Percentiles rank a stretch among this genome's conserved stretches.
These are phyloP conservation scores for Takifugu bimaculatus DNA, from an alignment of 2,113 vertebrate genomes.

Conservation along the genomic window DNA sequence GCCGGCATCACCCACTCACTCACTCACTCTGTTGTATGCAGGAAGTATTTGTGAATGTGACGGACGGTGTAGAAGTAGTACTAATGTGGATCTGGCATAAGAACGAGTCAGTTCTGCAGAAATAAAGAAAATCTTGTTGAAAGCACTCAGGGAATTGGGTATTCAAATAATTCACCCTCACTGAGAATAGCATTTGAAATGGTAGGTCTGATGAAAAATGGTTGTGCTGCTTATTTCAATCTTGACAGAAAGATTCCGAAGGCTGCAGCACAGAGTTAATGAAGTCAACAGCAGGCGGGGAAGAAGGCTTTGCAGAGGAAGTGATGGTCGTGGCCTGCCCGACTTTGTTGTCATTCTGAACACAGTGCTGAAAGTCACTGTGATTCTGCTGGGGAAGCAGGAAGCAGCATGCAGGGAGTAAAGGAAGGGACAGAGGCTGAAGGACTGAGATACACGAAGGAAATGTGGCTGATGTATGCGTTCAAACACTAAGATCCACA, in stretches of 20 bases:
- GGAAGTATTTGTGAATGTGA: slow-evolving; percentile 36
- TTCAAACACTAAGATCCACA: too few relatives aligned
- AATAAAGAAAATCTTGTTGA: too few relatives aligned
- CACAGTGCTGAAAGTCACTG: slow-evolving; percentile 59
- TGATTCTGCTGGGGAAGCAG: slow-evolving; percentile 55
- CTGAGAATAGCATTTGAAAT: too few relatives aligned
- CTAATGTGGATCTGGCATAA: slow-evolving; percentile 1
- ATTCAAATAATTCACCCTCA: too few relatives aligned
- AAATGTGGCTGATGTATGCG: slow-evolving; percentile 13
- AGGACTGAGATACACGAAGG: slow-evolving; percentile 26
- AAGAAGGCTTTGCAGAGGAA: slow-evolving; percentile 46
- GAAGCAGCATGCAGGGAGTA: slow-evolving; percentile 49
- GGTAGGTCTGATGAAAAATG: too few relatives aligned
- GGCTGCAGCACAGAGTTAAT: slow-evolving; percentile 25
- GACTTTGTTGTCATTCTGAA: slow-evolving; percentile 70
- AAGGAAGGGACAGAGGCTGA: slow-evolving; percentile 47
- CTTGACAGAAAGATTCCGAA: background rate
- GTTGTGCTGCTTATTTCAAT: background rate
- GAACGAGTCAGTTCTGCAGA: background rate
- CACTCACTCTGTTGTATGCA: slow-evolving; percentile 41
- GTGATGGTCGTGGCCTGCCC: slow-evolving; percentile 48
- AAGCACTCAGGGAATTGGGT: too few relatives aligned
- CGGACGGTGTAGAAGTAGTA: slow-evolving; percentile 14
- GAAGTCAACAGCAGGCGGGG: slow-evolving; percentile 40
- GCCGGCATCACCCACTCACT: slow-evolving; percentile 53